A percentile compares a stretch with the other conserved stretches of the same genome.
Evolutionary conservation across 92 coral and sea anemone species (phyloP).

Genomic region (Epizoanthus illoricatus): DNA sequence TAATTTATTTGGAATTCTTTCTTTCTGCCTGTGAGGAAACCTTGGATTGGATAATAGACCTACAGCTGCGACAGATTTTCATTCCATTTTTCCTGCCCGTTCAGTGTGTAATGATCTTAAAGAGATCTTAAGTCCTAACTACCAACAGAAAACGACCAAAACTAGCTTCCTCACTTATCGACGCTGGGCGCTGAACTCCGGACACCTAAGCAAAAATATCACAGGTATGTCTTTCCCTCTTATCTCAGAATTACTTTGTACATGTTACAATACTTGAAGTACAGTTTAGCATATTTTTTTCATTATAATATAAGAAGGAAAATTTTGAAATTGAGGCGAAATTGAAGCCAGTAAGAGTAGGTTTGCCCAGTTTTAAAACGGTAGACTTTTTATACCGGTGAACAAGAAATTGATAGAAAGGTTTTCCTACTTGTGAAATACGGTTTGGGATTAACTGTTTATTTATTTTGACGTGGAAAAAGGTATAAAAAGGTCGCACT

Average conservation of each 20-base stretch:
- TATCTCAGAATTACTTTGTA: slow-evolving; percentile 17
- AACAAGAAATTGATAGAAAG: slow-evolving; percentile 38
- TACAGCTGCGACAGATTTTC: slow-evolving; percentile 88
- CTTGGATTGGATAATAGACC: slow-evolving; percentile 66
- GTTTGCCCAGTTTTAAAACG: slow-evolving; percentile 72
- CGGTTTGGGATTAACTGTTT: neutral
- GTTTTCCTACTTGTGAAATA: neutral
- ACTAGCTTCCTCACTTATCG: slow-evolving; percentile 46
- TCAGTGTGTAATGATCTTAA: slow-evolving; percentile 97
- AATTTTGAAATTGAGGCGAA: neutral
- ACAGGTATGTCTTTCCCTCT: slow-evolving; percentile 20
- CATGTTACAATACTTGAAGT: slow-evolving; percentile 22
- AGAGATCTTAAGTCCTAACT: slow-evolving; percentile 86
- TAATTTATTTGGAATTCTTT: slow-evolving; percentile 75
- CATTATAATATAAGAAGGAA: neutral
- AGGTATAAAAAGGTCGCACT: neutral
- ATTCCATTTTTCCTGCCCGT: slow-evolving; percentile 88
- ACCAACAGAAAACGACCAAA: slow-evolving; percentile 79
- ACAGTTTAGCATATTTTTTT: slow-evolving; percentile 40
- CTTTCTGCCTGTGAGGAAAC: slow-evolving; percentile 72
- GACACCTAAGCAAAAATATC: neutral
- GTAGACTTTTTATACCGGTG: slow-evolving; percentile 70
- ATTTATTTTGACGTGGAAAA: neutral
- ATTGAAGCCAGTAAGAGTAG: neutral
- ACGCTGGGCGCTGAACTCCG: slow-evolving; percentile 25